phyloP scores from a whole-genome alignment of 2,797 vertebrate genomes.

The Sebastiscus tertius region DNA sequence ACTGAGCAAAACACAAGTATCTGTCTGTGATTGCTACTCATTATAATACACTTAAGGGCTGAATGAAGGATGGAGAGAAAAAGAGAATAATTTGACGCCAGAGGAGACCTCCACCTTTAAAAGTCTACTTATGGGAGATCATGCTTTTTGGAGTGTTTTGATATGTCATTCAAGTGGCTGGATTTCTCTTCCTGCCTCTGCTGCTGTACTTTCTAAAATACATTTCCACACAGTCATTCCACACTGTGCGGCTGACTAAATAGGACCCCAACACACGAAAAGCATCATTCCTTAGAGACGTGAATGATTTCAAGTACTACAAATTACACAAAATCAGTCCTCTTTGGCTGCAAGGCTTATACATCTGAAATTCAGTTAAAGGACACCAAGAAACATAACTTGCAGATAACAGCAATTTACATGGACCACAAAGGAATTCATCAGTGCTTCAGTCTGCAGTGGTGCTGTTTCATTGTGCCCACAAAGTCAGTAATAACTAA shows the following conservation, averaged over 20 bases:
- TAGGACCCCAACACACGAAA: conserved; percentile 19
- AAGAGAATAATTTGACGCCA: conserved; percentile 31
- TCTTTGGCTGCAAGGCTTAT: background rate
- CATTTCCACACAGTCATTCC: conserved; percentile 32
- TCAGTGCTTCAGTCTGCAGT: background rate
- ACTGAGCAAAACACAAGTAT: conserved; percentile 47
- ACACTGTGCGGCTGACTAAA: conserved; percentile 23
- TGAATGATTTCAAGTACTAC: conserved; percentile 7
- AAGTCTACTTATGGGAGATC: conserved; percentile 55
- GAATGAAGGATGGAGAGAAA: conserved; percentile 42
- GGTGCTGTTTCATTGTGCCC: background rate
- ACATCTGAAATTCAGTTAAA: conserved; percentile 37
- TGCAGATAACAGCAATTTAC: conserved; percentile 25
- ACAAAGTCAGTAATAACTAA: background rate
- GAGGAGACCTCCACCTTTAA: conserved; percentile 51
- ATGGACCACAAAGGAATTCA: conserved; percentile 5
- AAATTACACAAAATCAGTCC: conserved; percentile 25
- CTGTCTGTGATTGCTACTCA: conserved; percentile 70
- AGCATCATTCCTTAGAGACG: background rate
- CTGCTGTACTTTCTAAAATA: conserved; percentile 17
- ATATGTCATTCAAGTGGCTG: conserved; percentile 47
- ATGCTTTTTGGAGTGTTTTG: conserved; percentile 57
- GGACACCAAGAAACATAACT: background rate
- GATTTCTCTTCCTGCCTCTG: conserved; percentile 16
- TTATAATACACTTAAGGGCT: conserved; percentile 65